Evolutionary conservation across 2,113 vertebrate genomes (phyloP).

Genomic region (Saimiri boliviensis): DNA sequence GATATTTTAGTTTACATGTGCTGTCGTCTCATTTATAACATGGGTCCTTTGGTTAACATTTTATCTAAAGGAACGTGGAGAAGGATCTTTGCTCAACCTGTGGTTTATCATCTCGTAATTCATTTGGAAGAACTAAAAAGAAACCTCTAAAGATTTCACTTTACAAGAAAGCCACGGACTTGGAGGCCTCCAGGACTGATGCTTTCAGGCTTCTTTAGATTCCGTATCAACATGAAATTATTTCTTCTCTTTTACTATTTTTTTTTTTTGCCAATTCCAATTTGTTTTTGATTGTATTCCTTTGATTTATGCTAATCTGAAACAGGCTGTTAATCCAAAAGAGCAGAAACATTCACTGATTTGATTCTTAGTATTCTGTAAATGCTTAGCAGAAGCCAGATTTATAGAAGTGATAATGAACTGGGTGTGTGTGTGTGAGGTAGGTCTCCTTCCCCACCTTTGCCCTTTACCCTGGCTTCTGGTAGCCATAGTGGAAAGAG

Average conservation of each 20-base stretch:
- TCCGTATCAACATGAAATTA: not conserved
- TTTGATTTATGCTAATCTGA: not conserved
- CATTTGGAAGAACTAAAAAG: not conserved
- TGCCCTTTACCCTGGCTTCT: not conserved
- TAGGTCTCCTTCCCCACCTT: not conserved
- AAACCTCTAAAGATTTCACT: not conserved
- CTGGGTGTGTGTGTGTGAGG: not conserved
- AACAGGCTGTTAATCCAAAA: slow-evolving; percentile 23
- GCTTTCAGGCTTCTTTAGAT: not conserved
- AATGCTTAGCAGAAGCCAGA: not conserved
- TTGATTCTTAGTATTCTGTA: slow-evolving; percentile 29
- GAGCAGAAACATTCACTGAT: not conserved
- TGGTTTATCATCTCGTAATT: not conserved
- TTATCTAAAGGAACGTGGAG: not conserved
- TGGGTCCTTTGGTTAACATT: not conserved
- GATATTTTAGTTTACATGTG: not conserved
- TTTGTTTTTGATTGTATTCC: not conserved
- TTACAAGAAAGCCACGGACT: not conserved
- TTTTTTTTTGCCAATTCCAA: not conserved
- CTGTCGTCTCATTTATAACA: not conserved
- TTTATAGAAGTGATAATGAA: not conserved
- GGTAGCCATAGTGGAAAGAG: not conserved
- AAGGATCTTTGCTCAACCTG: not conserved
- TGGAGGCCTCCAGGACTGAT: not conserved
- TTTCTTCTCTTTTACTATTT: not conserved